Percentiles rank a stretch among this genome's conserved stretches.
Evolutionary conservation across 2,797 vertebrate species (phyloP).

Genomic region (Phoeniculus purpureus): DNA sequence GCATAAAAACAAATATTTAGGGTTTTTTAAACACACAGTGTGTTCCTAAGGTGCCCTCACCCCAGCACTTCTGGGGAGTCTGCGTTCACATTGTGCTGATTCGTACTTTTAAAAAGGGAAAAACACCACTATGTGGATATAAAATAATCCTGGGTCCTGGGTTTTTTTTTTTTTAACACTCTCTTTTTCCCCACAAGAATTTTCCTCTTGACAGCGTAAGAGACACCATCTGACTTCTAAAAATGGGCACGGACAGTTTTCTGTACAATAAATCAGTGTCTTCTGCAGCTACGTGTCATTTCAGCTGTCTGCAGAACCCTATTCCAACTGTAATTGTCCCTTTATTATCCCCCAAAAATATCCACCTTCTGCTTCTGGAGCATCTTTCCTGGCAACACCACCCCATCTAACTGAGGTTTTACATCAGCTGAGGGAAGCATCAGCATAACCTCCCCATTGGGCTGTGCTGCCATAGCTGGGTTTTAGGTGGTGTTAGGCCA

Average conservation of each 20-base stretch:
- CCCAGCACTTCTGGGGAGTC: not conserved
- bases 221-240: constrained; percentile 38
- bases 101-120: constrained; percentile 8
- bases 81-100: not conserved
- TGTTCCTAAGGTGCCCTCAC: not conserved
- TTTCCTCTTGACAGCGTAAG: not conserved
- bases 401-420: not conserved
- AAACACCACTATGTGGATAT: not conserved
- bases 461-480: not conserved
- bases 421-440: constrained; percentile 3
- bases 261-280: constrained; percentile 35
- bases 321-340: constrained; percentile 8
- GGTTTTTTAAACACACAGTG: not conserved
- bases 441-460: not conserved
- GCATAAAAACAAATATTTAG: not conserved
- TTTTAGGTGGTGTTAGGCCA: not conserved
- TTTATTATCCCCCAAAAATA: constrained; percentile 27
- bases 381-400: not conserved
- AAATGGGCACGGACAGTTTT: constrained; percentile 21
- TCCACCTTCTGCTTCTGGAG: constrained; percentile 22
- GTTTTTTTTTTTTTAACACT: not conserved
- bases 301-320: constrained; percentile 36
- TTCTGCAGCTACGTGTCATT: not conserved
- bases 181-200: not conserved
- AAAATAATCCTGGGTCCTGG: not conserved